Conservation (phyloP, 2,888 invertebrate species). For the Galerucella nymphaeae region DNA sequence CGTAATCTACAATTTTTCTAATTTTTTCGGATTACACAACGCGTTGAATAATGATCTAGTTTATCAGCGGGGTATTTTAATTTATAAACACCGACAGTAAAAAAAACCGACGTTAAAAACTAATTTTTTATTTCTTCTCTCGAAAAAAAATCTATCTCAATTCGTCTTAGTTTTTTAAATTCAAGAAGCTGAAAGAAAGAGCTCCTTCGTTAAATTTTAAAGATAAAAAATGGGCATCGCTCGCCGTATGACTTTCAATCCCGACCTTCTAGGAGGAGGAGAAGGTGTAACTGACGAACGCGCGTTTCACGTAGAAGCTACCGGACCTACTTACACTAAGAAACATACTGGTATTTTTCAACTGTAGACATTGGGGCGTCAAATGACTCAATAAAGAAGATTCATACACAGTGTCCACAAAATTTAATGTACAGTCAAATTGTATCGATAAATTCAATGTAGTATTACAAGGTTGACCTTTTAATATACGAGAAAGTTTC, state of each 20-base stretch:
- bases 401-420: no score
- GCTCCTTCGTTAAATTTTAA: conserved; percentile 32
- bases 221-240: conserved; percentile 31
- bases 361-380: neutral
- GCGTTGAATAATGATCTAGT: neutral
- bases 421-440: no score
- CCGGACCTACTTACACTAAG: conserved; percentile 43
- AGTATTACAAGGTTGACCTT: no score
- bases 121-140: conserved; percentile 15
- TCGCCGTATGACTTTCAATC: conserved; percentile 39
- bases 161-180: conserved; percentile 31
- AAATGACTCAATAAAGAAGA: neutral
- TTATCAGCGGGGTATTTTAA: neutral
- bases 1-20: neutral
- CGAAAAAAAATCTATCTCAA: conserved; percentile 19
- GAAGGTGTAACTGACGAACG: conserved; percentile 40
- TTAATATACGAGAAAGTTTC: no score
- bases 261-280: conserved; percentile 31
- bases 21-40: neutral
- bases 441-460: no score
- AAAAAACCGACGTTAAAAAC: conserved; percentile 7
- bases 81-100: conserved; percentile 6
- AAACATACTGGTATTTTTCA: neutral
- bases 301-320: conserved; percentile 36
- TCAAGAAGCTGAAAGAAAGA: conserved; percentile 34